These are phyloP conservation scores for Leptodactylus fuscus DNA, from an alignment of 2,113 vertebrate genomes.

Conservation along the genomic window DNA sequence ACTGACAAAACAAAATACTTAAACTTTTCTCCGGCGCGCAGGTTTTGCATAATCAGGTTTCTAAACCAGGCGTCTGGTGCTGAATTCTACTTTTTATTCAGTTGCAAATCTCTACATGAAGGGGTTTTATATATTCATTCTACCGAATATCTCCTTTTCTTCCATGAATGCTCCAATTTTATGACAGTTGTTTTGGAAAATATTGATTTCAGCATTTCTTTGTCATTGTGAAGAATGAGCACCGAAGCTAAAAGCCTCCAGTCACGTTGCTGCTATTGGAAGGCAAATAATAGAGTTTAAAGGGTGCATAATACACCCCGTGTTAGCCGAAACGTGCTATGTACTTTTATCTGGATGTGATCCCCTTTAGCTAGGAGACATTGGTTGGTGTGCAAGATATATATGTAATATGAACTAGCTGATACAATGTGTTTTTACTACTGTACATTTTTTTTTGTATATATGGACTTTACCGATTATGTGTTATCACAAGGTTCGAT, in stretches of 20 bases:
- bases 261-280: not conserved
- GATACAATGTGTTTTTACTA: not conserved
- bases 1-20: slow-evolving; percentile 19
- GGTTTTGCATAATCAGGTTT: slow-evolving; percentile 25
- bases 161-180: slow-evolving; percentile 1
- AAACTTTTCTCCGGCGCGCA: not conserved
- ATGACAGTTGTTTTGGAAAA: slow-evolving; percentile 36
- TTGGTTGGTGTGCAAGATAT: not conserved
- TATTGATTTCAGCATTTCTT: slow-evolving; percentile 39
- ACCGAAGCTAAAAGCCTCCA: not conserved
- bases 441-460: no score
- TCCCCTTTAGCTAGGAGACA: not conserved
- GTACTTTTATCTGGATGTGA: not conserved
- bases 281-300: slow-evolving; percentile 14
- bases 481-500: slow-evolving; percentile 3
- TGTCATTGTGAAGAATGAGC: slow-evolving; percentile 1
- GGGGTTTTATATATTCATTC: slow-evolving; percentile 22
- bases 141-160: slow-evolving; percentile 9
- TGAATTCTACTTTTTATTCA: slow-evolving; percentile 2
- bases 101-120: slow-evolving; percentile 28
- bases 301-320: not conserved
- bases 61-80: not conserved
- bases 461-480: no score
- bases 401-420: not conserved
- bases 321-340: not conserved